phyloP scores from a whole-genome alignment of 2,113 vertebrate species.

The Aptenodytes forsteri region DNA sequence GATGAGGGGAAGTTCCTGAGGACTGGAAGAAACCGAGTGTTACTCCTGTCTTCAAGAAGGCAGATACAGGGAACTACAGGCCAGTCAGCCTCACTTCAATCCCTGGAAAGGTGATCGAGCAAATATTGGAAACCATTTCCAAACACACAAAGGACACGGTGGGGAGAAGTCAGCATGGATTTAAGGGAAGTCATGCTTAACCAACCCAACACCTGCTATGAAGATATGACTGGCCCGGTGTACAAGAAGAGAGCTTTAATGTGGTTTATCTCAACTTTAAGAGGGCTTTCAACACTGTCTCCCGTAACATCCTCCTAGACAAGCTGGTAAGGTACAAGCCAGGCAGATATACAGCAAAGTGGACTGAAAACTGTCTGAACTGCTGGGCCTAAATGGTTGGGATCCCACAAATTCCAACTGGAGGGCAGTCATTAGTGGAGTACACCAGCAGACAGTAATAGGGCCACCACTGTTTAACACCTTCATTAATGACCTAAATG shows the following conservation, averaged over 20 bases:
- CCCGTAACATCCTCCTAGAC: neutral
- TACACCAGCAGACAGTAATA: neutral
- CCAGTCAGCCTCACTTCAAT: neutral
- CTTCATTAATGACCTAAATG: neutral
- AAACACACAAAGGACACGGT: neutral
- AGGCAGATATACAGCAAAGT: neutral
- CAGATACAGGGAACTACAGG: neutral
- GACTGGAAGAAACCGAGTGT: neutral
- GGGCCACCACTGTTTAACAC: neutral
- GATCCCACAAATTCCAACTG: neutral
- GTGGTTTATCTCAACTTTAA: neutral
- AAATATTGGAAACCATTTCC: neutral
- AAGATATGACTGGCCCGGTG: neutral
- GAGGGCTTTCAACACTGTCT: neutral
- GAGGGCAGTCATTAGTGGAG: neutral
- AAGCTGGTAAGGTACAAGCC: neutral
- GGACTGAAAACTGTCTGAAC: neutral
- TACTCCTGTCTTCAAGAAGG: neutral
- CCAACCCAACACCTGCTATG: neutral
- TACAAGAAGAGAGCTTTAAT: neutral
- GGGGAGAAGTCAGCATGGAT: neutral
- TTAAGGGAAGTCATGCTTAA: neutral
- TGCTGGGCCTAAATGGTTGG: neutral
- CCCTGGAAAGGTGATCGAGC: neutral
- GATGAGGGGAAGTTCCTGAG: neutral